Evolutionary conservation across 2,797 vertebrate species (phyloP).

Genomic region (Paedocypris micromegethes): DNA sequence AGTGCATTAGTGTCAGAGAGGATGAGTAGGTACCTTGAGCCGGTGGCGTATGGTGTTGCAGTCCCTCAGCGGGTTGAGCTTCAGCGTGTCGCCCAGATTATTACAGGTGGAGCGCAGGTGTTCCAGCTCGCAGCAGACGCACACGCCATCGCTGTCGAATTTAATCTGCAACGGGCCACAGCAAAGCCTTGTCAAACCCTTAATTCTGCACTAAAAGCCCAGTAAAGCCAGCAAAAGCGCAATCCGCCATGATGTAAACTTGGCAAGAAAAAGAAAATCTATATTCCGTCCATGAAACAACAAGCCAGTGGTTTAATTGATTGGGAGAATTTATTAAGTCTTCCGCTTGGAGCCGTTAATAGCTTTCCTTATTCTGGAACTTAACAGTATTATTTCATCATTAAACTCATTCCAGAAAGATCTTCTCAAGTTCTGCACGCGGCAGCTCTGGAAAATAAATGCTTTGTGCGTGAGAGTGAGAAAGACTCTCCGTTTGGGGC

Average conservation of each 20-base stretch:
- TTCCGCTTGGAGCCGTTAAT: background rate
- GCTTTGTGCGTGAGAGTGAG: constrained; percentile 12
- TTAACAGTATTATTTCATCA: background rate
- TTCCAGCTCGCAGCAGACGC: constrained; percentile 93
- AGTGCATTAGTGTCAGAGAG: too few relatives aligned
- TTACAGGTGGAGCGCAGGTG: constrained; percentile 90
- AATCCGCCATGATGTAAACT: too few relatives aligned
- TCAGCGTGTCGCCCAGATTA: constrained; percentile 91
- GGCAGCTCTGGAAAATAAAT: background rate
- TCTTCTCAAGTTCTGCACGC: background rate
- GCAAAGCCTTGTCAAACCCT: constrained; percentile 51
- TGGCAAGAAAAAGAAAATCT: too few relatives aligned
- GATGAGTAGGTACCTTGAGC: constrained; percentile 76
- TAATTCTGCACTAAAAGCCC: constrained; percentile 1
- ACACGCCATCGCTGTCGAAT: constrained; percentile 94
- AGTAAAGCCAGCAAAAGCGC: background rate
- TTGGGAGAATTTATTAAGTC: background rate
- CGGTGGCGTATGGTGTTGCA: constrained; percentile 89
- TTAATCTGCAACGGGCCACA: constrained; percentile 78
- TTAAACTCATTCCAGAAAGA: background rate
- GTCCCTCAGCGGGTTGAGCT: constrained; percentile 90
- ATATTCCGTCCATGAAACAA: too few relatives aligned
- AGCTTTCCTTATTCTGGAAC: background rate
- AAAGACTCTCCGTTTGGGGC: constrained; percentile 55
- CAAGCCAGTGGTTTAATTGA: too few relatives aligned